Evolutionary conservation across 2,888 invertebrate genomes (phyloP).

Genomic region (Conus canariensis): DNA sequence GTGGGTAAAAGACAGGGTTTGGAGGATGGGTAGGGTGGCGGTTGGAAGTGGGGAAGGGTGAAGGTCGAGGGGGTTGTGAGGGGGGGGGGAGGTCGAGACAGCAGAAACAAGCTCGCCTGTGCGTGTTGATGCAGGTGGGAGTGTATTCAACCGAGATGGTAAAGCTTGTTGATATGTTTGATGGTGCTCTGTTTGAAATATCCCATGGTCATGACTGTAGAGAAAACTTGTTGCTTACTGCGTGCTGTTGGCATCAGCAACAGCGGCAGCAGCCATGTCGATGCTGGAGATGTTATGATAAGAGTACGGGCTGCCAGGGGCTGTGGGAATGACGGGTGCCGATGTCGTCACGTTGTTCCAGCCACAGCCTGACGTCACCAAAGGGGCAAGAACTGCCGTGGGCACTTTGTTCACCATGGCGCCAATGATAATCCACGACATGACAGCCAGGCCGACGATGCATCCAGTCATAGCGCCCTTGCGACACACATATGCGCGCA

Average conservation of each 20-base stretch:
- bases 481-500: too few relatives aligned
- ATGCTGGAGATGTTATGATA: neutral
- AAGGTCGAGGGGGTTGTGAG: too few relatives aligned
- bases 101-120: too few relatives aligned
- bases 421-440: slow-evolving; percentile 92
- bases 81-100: too few relatives aligned
- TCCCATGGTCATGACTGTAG: too few relatives aligned
- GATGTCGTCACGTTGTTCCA: neutral
- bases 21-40: too few relatives aligned
- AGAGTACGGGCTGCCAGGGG: neutral
- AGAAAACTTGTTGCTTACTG: neutral
- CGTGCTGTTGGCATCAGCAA: neutral
- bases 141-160: too few relatives aligned
- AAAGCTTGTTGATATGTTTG: too few relatives aligned
- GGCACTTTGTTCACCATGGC: slow-evolving; percentile 79
- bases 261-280: neutral
- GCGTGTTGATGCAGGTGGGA: too few relatives aligned
- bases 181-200: too few relatives aligned
- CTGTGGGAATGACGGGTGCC: neutral
- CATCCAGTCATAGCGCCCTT: slow-evolving; percentile 86
- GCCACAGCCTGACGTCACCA: slow-evolving; percentile 1
- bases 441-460: slow-evolving; percentile 83
- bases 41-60: too few relatives aligned
- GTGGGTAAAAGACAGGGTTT: too few relatives aligned
- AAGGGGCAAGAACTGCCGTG: neutral